Percentiles rank a stretch among this genome's conserved stretches.
Conservation (phyloP, 2,888 invertebrate species). For the Acrocyrtus sp. region DNA sequence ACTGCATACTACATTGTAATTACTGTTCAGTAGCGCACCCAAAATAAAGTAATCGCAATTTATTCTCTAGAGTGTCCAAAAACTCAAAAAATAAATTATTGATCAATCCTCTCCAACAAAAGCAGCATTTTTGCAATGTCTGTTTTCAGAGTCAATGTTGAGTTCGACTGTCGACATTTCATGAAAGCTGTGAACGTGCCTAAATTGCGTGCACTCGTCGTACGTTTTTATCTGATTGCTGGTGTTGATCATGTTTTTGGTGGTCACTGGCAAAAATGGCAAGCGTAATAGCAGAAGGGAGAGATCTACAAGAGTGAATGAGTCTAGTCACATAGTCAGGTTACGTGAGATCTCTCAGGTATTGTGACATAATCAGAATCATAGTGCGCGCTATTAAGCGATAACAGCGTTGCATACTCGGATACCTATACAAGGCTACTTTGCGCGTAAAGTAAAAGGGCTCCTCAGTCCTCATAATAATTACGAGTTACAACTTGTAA, state of each 20-base stretch:
- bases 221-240: slow-evolving; percentile 1
- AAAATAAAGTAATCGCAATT: too few species aligned
- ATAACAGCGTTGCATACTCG: too few species aligned
- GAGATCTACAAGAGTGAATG: background rate
- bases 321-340: background rate
- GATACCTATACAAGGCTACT: too few species aligned
- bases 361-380: slow-evolving; percentile 17
- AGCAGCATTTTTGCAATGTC: slow-evolving; percentile 16
- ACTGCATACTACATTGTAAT: slow-evolving; percentile 10
- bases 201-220: background rate
- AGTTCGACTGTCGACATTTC: background rate
- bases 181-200: background rate
- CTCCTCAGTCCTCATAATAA: too few species aligned
- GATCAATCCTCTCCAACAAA: slow-evolving; percentile 37
- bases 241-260: background rate
- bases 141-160: slow-evolving; percentile 42
- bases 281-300: too few species aligned
- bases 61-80: background rate
- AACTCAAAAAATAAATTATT: slow-evolving; percentile 9
- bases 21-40: background rate
- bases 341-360: slow-evolving; percentile 13
- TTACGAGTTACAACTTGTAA: too few species aligned
- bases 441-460: too few species aligned
- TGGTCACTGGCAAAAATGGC: background rate
- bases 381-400: too few species aligned